A percentile compares a stretch with the other conserved stretches of the same genome.
These are phyloP conservation scores for Oreochromis mossambicus DNA, from an alignment of 2,797 vertebrate species.

Conservation along the genomic window DNA sequence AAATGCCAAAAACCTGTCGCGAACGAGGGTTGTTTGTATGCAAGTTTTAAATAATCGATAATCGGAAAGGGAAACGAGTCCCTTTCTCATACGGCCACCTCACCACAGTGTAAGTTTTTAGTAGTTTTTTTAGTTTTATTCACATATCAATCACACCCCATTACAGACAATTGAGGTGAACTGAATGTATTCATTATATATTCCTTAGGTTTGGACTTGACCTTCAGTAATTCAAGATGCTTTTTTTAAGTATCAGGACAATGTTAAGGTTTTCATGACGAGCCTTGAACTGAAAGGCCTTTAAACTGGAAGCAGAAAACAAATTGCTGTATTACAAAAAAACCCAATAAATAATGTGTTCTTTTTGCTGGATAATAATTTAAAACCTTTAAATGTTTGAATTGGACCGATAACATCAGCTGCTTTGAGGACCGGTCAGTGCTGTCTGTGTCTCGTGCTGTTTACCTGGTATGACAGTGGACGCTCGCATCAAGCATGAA, in stretches of 20 bases:
- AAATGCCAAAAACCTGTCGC: slow-evolving; percentile 53
- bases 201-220: slow-evolving; percentile 25
- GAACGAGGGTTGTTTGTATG: slow-evolving; percentile 27
- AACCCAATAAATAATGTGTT: background rate
- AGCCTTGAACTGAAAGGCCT: slow-evolving; percentile 20
- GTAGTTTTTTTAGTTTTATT: background rate
- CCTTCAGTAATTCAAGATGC: slow-evolving; percentile 32
- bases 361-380: slow-evolving; percentile 47
- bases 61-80: background rate
- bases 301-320: slow-evolving; percentile 33
- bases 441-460: slow-evolving; percentile 32
- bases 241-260: slow-evolving; percentile 20
- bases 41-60: slow-evolving; percentile 34
- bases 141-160: slow-evolving; percentile 49
- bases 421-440: slow-evolving; percentile 26
- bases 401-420: background rate
- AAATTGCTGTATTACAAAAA: background rate
- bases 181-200: slow-evolving; percentile 65
- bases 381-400: slow-evolving; percentile 9
- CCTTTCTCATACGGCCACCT: background rate
- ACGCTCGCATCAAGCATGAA: slow-evolving; percentile 39
- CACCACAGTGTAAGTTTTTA: slow-evolving; percentile 9
- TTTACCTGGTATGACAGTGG: slow-evolving; percentile 29
- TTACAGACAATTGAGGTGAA: slow-evolving; percentile 49
- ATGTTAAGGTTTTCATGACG: slow-evolving; percentile 11